Evolutionary conservation across 1,140 invertebrate species (phyloP), one percentile per base, ranked within the genome.

Genomic region (Parasteatoda tepidariorum): DNA sequence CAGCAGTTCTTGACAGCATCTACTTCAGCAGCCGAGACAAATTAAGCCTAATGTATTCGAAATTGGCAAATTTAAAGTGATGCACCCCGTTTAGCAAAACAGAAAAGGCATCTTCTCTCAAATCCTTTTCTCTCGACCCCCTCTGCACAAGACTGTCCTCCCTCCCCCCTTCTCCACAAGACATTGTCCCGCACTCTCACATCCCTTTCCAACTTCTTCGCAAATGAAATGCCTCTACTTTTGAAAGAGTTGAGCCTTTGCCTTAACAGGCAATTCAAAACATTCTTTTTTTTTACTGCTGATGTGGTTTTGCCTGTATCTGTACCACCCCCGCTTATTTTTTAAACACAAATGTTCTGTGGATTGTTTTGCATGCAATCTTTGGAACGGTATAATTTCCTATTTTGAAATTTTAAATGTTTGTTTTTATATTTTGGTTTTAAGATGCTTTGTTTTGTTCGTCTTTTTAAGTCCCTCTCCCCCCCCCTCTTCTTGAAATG

Each of bases 41-140:
- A 83, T 83, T 83, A 83, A 83, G 79, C 79, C 79, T 83, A 83
- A 83, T 83, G 79, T 83, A 83, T 83, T 83, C 79, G 79, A 68
- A 74, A 83, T 83, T 73, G 79, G 79, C 79, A 83, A 74, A 83
- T 83, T 74, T 74, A 83, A 71, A 83, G 34, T 83, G 79, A 83
- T 83, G 79, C 78, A 59, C 66, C 78, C 78, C 66, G 62, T 68
- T 67, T 68, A 55, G 34, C 73, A 64, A 74, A 76, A 76, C 57
- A 64, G 74, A 66, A 66, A 48, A 76, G 74, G 74, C 74, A 76
- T 76, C 59, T 78, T 34, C 74, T 78, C 26, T 30, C 15, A 54
- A 78, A 78, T 67, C 75, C 61, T 78, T 38, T 13, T 48, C 41
- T 70, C 22, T 22, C 62, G 9, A 18, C 31, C 64, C 24, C 48